phyloP scores from a whole-genome alignment of 2,888 invertebrate genomes.

The Chymomyza amoena region DNA sequence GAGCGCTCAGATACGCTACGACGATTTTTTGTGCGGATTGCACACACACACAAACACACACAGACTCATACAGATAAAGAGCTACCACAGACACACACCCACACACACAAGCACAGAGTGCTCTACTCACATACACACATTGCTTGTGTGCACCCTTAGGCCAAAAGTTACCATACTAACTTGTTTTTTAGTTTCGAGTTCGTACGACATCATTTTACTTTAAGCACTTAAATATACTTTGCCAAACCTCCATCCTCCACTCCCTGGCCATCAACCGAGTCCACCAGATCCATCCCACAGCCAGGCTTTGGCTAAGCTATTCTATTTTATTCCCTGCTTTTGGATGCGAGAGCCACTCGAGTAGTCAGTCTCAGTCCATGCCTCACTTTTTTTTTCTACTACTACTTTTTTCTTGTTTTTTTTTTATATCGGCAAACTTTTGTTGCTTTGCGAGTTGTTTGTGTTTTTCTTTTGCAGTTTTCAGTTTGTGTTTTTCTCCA shows the following conservation, averaged over 20 bases:
- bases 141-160: slow-evolving; percentile 54
- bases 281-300: not conserved
- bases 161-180: slow-evolving; percentile 73
- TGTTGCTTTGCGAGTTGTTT: slow-evolving; percentile 71
- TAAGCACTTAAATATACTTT: slow-evolving; percentile 76
- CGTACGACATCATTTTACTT: slow-evolving; percentile 77
- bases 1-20: slow-evolving; percentile 71
- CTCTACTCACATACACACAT: not conserved
- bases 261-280: slow-evolving; percentile 12
- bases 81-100: slow-evolving; percentile 5
- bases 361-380: not conserved
- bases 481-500: slow-evolving; percentile 56
- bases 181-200: slow-evolving; percentile 75
- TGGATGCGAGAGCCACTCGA: slow-evolving; percentile 1
- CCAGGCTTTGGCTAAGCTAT: slow-evolving; percentile 44
- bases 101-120: slow-evolving; percentile 12
- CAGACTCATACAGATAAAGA: slow-evolving; percentile 5
- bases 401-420: not conserved
- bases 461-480: slow-evolving; percentile 73
- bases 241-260: slow-evolving; percentile 33
- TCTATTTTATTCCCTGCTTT: slow-evolving; percentile 27
- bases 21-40: slow-evolving; percentile 72
- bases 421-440: slow-evolving; percentile 67
- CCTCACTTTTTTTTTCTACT: not conserved
- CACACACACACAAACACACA: slow-evolving; percentile 37